Percentiles rank a stretch among this genome's conserved stretches.
These are phyloP conservation scores for Cherax quadricarinatus DNA, from an alignment of 1,140 invertebrate species.

Conservation along the genomic window DNA sequence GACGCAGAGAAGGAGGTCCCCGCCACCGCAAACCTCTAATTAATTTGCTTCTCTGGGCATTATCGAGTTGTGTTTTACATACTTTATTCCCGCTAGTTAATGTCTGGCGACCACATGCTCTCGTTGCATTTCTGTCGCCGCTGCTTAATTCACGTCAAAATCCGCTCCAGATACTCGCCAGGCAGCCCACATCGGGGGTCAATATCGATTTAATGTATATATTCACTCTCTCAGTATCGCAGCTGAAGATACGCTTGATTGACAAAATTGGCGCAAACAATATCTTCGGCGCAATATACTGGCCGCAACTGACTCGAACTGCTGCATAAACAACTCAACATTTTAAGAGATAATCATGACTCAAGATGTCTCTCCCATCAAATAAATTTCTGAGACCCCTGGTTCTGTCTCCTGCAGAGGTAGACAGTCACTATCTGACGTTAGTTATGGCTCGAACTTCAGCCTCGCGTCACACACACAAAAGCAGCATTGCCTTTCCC, in stretches of 20 bases:
- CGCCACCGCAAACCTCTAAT: not conserved
- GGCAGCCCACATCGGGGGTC: not conserved
- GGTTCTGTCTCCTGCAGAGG: not conserved
- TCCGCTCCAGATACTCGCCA: not conserved
- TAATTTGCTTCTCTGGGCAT: not conserved
- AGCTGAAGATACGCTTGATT: not conserved
- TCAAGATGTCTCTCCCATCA: conserved; percentile 9
- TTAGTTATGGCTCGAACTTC: not conserved
- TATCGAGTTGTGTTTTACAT: conserved; percentile 3
- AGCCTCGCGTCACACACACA: not conserved
- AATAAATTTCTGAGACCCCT: not conserved
- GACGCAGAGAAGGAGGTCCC: too few species aligned
- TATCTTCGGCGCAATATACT: not conserved
- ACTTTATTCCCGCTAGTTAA: not conserved
- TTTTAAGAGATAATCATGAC: not conserved
- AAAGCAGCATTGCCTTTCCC: not conserved
- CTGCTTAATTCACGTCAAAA: conserved; percentile 1
- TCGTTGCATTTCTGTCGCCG: not conserved
- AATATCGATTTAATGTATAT: not conserved
- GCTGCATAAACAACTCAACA: not conserved
- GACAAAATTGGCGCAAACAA: not conserved
- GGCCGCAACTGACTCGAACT: not conserved
- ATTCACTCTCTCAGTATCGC: not conserved
- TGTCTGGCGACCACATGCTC: not conserved
- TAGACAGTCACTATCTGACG: not conserved